Evolutionary conservation across 2,888 invertebrate genomes (phyloP).

Genomic region (Peribatodes rhomboidaria): DNA sequence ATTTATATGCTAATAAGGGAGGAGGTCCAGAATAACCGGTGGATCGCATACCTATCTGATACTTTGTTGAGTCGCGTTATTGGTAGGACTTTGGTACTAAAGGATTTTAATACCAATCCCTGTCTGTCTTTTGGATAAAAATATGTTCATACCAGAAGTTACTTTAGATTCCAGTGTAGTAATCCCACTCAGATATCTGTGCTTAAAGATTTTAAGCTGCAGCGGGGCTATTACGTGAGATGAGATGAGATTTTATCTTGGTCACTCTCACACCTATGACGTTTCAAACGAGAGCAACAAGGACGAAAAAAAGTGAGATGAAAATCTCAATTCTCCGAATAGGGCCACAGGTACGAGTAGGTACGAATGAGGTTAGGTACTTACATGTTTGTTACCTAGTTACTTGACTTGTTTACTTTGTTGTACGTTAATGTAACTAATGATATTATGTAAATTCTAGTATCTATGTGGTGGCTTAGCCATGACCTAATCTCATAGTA

Average conservation of each 20-base stretch:
- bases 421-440: neutral
- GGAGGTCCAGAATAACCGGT: conserved; percentile 77
- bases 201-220: neutral
- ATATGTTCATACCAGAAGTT: neutral
- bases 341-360: too few species aligned
- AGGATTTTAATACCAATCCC: conserved; percentile 31
- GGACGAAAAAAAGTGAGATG: too few species aligned
- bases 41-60: conserved; percentile 54
- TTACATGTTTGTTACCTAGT: too few species aligned
- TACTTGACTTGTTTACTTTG: neutral
- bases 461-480: neutral
- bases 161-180: neutral
- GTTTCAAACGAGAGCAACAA: too few species aligned
- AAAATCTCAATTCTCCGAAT: too few species aligned
- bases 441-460: too few species aligned
- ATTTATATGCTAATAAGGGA: conserved; percentile 83
- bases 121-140: neutral
- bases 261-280: too few species aligned
- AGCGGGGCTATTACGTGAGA: too few species aligned
- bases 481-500: neutral
- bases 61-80: conserved; percentile 45
- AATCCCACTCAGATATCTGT: neutral
- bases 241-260: too few species aligned
- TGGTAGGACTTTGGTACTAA: conserved; percentile 39
- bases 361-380: too few species aligned